Conservation (phyloP, 2,113 vertebrate genomes). For the Orthonyx spaldingii region DNA sequence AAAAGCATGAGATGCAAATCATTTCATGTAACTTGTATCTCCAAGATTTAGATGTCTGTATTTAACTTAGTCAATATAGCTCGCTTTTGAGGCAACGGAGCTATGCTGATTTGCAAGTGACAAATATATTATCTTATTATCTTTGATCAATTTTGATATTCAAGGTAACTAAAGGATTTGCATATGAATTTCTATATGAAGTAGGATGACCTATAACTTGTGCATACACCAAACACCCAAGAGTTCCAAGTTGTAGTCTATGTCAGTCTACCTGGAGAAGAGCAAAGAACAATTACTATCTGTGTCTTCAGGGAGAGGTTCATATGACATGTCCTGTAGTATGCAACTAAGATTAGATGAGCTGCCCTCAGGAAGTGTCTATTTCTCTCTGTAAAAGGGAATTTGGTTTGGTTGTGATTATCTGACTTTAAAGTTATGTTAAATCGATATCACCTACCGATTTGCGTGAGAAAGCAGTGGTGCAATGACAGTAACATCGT, state of each 20-base stretch:
- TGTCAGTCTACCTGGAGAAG: background rate
- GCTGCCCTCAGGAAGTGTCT: background rate
- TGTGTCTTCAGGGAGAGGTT: background rate
- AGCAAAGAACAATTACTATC: background rate
- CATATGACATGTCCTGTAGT: background rate
- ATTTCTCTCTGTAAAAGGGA: background rate
- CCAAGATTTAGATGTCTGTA: background rate
- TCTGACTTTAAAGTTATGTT: background rate
- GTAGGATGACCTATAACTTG: background rate
- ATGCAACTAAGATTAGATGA: background rate
- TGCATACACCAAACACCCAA: background rate
- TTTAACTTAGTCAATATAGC: background rate
- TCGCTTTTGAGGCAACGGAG: background rate
- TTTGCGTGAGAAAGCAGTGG: background rate
- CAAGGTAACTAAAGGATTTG: background rate
- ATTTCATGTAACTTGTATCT: background rate
- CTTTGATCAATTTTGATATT: background rate
- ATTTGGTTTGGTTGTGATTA: background rate
- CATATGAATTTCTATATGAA: background rate
- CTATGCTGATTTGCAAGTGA: background rate
- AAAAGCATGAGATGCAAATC: background rate
- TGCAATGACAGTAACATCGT: background rate
- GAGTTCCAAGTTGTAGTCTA: background rate
- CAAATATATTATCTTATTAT: background rate
- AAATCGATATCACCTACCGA: background rate